These are phyloP conservation scores for Parus major DNA, from an alignment of 2,113 vertebrate species.

Conservation along the genomic window DNA sequence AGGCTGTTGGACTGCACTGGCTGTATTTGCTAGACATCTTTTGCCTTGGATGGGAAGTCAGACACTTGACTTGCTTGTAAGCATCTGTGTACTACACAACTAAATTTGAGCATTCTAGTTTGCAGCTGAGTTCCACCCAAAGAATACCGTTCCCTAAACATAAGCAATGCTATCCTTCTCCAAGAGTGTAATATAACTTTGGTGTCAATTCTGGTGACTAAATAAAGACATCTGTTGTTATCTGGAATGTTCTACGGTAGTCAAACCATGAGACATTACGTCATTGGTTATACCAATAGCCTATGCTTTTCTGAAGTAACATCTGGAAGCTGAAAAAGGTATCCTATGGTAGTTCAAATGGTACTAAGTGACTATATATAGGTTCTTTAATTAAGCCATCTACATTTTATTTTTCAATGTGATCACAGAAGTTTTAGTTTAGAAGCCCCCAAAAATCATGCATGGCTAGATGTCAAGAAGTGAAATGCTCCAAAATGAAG, in stretches of 20 bases:
- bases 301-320: background rate
- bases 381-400: background rate
- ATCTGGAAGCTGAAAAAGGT: background rate
- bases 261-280: background rate
- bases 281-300: background rate
- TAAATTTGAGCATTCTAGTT: background rate
- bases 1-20: background rate
- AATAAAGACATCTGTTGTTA: background rate
- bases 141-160: background rate
- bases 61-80: background rate
- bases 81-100: background rate
- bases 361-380: background rate
- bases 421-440: background rate
- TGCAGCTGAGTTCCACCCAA: background rate
- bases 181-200: background rate
- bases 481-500: background rate
- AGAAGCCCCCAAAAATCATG: fast-evolving
- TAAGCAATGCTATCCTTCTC: background rate
- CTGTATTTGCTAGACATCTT: background rate
- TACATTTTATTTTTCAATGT: background rate
- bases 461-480: background rate
- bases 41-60: background rate
- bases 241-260: background rate
- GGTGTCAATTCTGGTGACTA: background rate
- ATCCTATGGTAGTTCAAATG: background rate